Evolutionary conservation across 1,140 invertebrate species (phyloP), one percentile per base, ranked within the genome.

Genomic region (Drosophila teissieri): DNA sequence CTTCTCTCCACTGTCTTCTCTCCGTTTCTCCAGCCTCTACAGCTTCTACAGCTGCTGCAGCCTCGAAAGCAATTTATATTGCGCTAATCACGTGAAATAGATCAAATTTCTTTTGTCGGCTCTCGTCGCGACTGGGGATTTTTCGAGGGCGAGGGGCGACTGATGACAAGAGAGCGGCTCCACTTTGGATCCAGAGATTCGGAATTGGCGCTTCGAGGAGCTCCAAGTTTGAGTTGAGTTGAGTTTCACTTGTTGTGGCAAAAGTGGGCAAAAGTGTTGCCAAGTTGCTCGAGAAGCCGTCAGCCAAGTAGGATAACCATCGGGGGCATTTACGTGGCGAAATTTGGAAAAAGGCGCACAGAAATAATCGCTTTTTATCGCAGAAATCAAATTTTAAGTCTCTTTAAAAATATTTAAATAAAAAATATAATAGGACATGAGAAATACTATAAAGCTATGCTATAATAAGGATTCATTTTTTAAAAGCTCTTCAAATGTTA

Each of bases 41-140:
- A 24, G 11, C 54, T 11, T 53, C 27, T 3, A 12, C n/a, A 24
- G 11, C 54, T 11, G 15, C 60, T 34, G 12, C 51, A 70, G 68
- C 67, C 39, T 74, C 60, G 57, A 67, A 77, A 73, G 64, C 83
- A 86, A 85, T 85, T 86, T 86, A 85, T 85, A 78, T 86, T 57
- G 78, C 74, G 82, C 82, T 81, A 85, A 85, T 86, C 82, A 86
- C 65, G 77, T 88, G 74, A 86, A 86, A 86, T 86, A 86, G 82
- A 86, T 86, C 82, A 86, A 88, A 86, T 82, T 86, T 84, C 81
- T 84, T 80, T 84, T 79, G 80, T 72, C 70, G 80, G 65, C 64
- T 72, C 64, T 72, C 46, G 15, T 22, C 53, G 42, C 19, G 42
- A 14, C 17, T 24, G 17, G 15, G 31, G 1, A 10, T 31, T 31